Evolutionary conservation across 2,888 invertebrate species (phyloP).

Genomic region (Tipula unca): DNA sequence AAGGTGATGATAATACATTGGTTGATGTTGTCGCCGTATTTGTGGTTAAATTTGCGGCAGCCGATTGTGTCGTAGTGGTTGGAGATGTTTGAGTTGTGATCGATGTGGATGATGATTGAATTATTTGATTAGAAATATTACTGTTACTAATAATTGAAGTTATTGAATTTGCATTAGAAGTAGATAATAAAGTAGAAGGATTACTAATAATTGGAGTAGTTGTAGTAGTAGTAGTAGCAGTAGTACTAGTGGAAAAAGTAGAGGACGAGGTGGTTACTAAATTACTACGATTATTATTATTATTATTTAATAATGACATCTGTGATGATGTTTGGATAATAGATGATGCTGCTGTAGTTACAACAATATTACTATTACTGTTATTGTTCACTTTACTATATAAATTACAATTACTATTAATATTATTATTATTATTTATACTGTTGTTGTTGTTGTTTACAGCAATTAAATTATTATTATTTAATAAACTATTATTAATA

Average conservation of each 20-base stretch:
- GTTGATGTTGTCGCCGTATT: conserved; percentile 23
- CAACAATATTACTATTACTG: conserved; percentile 26
- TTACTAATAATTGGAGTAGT: conserved; percentile 3
- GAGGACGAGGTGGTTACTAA: neutral
- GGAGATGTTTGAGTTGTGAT: conserved; percentile 19
- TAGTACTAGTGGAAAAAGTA: neutral
- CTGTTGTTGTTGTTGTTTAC: conserved; percentile 25
- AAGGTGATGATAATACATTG: conserved; percentile 15
- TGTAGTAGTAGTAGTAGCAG: conserved; percentile 8
- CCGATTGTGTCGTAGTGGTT: conserved; percentile 18
- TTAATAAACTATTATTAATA: conserved; percentile 30
- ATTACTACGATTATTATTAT: conserved; percentile 9
- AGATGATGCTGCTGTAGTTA: conserved; percentile 24
- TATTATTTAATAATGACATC: conserved; percentile 21
- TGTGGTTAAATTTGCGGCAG: neutral
- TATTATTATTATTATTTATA: conserved; percentile 22
- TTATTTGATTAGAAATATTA: neutral
- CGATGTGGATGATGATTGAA: conserved; percentile 16
- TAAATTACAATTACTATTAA: conserved; percentile 22
- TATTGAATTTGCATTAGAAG: neutral
- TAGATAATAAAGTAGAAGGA: neutral
- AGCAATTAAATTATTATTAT: conserved; percentile 28
- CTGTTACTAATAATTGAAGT: neutral
- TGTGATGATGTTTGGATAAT: conserved; percentile 21
- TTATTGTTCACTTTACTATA: conserved; percentile 21